These are phyloP conservation scores for Antedon bifida DNA, from an alignment of 35 echinoderm and acorn worm species.

Conservation along the genomic window DNA sequence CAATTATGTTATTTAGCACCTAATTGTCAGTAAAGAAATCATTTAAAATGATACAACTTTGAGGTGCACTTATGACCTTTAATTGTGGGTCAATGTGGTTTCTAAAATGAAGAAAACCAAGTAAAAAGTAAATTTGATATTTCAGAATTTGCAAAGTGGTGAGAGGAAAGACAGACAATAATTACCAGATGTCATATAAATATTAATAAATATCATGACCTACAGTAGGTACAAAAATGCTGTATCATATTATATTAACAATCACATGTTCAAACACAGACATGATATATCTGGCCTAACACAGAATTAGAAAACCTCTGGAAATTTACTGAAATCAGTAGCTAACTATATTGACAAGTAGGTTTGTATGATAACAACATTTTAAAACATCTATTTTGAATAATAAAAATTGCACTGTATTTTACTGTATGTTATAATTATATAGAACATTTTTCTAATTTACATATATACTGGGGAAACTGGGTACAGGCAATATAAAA, in stretches of 20 bases:
- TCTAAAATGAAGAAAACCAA: neutral
- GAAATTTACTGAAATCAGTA: no score
- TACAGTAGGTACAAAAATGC: neutral
- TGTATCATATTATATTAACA: neutral
- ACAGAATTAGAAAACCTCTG: no score
- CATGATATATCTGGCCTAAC: neutral
- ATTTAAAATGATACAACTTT: neutral
- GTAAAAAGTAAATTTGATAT: neutral
- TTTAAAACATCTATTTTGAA: no score
- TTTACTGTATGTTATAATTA: no score
- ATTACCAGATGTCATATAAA: neutral
- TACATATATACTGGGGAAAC: no score
- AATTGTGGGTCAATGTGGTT: neutral
- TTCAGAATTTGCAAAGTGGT: neutral
- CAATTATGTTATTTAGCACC: neutral
- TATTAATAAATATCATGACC: no score
- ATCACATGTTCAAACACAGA: neutral
- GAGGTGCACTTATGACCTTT: neutral
- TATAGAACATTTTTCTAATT: no score
- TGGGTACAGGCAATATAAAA: no score
- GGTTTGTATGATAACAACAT: no score
- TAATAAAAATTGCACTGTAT: no score
- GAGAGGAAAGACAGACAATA: neutral
- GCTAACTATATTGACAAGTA: no score
- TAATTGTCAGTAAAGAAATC: neutral